Evolutionary conservation across 2,797 vertebrate species (phyloP).

Genomic region (Ibycter americanus): DNA sequence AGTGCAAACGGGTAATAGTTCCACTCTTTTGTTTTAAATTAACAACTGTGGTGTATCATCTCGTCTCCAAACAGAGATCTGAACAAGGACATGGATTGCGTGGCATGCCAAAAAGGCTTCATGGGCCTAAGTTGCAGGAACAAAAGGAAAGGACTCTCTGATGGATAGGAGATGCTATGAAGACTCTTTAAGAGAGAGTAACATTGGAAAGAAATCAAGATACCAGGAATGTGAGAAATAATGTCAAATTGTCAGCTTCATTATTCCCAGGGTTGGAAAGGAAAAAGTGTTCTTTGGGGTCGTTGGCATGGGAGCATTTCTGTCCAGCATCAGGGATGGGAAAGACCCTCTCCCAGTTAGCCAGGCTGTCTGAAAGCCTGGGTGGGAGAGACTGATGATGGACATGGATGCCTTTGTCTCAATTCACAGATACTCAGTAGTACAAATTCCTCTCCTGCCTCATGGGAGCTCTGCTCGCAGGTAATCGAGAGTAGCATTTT

Average conservation of each 20-base stretch:
- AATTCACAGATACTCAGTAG: background rate
- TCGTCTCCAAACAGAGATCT: background rate
- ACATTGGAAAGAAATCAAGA: background rate
- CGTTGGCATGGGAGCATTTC: background rate
- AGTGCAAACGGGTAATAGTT: background rate
- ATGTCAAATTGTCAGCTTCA: background rate
- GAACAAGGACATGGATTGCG: background rate
- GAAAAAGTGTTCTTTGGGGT: background rate
- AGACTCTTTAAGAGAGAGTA: background rate
- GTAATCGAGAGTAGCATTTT: constrained; percentile 48
- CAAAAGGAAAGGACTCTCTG: background rate
- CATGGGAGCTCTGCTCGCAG: background rate
- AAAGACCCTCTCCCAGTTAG: background rate
- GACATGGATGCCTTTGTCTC: constrained; percentile 1
- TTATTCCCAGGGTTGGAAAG: background rate
- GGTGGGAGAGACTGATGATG: background rate
- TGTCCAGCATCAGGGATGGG: background rate
- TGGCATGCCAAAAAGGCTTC: background rate
- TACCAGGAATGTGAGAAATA: background rate
- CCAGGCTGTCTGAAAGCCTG: background rate
- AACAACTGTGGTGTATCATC: background rate
- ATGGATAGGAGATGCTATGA: background rate
- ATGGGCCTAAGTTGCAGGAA: background rate
- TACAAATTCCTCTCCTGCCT: constrained; percentile 31
- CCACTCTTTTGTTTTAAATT: constrained; percentile 28